Percentiles rank a stretch among this genome's conserved stretches.
Conservation (phyloP, 2,888 invertebrate genomes). For the Erpobdella octoculata region DNA sequence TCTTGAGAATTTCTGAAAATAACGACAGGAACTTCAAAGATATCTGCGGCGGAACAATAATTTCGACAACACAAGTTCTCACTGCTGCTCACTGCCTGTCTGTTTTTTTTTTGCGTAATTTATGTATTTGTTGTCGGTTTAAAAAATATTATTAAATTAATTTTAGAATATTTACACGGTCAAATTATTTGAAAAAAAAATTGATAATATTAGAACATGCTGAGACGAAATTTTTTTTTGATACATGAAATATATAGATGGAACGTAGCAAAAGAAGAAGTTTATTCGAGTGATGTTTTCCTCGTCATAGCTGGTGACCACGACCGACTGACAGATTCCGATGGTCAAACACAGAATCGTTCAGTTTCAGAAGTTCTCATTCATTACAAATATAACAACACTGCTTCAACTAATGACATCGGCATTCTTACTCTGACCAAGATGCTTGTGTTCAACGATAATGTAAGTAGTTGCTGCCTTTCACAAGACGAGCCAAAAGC, state of each 20-base stretch:
- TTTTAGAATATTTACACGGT: not conserved
- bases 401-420: conserved; percentile 19
- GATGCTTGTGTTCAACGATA: conserved; percentile 22
- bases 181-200: no score
- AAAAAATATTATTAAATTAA: not conserved
- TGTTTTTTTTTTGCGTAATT: conserved; percentile 23
- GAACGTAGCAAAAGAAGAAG: not conserved
- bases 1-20: not conserved
- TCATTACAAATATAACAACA: conserved; percentile 4
- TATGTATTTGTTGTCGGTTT: not conserved
- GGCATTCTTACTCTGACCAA: not conserved
- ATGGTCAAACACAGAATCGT: conserved; percentile 3
- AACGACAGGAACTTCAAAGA: not conserved
- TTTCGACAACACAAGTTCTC: conserved; percentile 41
- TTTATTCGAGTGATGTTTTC: not conserved
- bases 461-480: conserved; percentile 33
- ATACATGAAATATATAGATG: no score
- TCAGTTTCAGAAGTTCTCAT: not conserved
- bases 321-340: not conserved
- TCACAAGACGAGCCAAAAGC: conserved; percentile 9
- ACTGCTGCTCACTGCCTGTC: conserved; percentile 45
- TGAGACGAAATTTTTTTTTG: not conserved
- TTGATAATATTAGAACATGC: no score
- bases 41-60: conserved; percentile 44
- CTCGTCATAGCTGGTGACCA: conserved; percentile 11